Evolutionary conservation across 2,888 invertebrate species (phyloP), one percentile per base, ranked within the genome.

Genomic region (Drosophila affinis): DNA sequence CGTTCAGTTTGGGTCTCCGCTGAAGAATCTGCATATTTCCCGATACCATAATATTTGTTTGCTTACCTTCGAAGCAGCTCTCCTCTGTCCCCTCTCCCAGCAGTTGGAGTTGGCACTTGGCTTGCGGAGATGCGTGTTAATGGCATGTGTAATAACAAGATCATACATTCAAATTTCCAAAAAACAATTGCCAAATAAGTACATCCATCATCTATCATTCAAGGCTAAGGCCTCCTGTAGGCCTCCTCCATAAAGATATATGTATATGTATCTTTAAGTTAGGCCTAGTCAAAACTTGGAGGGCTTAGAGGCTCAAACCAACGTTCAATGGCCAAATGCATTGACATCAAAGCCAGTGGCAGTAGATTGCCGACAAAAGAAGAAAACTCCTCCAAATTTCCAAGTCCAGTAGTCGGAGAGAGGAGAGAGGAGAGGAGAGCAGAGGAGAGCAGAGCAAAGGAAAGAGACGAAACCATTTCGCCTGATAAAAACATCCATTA

Each of bases 381-480:
- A 47, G 54, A 56, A 51, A 67, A 54, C 49, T 51, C 52, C 49
- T 9, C 24, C 24, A 24, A 24, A 5, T 24, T 24, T 24, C 55
- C 79, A 88, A 89, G 75, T 83, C 81, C 91, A 83, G 91, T 91
- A 90, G 90, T 89, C 86, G n/a, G n/a, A n/a, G n/a, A n/a, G n/a
- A n/a, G 18, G 34, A 49, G 32, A 27, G 18, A 18, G 18, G 24
- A 49, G 32, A 9, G 29, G 0, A 29, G 29, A 9, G 29, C 24
- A 27, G 18, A 18, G 18, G 24, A 49, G 32, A 9, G 29, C 2
- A 29, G 29, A 9, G 29, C 24, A 27, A 7, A 27, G 21, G 21
- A 21, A 3, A 21, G 21, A 27, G 27, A 27, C 87, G 76, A 86
- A 83, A 79, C 79, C 90, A 89, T 87, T 88, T 81, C 64, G 76